phyloP scores from a whole-genome alignment of 1,140 invertebrate genomes.

The Parasteatoda tepidariorum region DNA sequence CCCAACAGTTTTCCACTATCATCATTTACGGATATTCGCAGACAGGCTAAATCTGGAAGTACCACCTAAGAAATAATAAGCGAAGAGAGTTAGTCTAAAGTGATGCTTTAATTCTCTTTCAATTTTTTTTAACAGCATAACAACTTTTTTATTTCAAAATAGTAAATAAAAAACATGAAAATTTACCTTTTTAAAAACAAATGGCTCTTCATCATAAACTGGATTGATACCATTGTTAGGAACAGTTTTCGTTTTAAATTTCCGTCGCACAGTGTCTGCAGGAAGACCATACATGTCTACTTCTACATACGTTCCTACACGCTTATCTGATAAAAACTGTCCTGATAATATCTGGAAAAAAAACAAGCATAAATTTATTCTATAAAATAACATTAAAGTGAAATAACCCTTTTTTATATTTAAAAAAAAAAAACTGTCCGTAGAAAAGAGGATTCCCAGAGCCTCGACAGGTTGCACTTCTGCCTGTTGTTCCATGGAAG shows the following conservation, averaged over 20 bases:
- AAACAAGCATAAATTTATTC: not conserved
- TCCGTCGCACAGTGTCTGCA: constrained; percentile 97
- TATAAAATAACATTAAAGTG: too few species aligned
- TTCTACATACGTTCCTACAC: constrained; percentile 96
- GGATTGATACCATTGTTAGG: constrained; percentile 97
- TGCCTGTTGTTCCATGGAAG: too few species aligned
- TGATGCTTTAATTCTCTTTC: too few species aligned
- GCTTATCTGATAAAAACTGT: constrained; percentile 96
- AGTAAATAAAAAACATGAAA: not conserved
- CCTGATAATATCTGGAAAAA: constrained; percentile 76
- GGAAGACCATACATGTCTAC: constrained; percentile 99
- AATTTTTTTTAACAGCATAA: too few species aligned
- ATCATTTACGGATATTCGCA: constrained; percentile 96
- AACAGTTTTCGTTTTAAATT: constrained; percentile 93
- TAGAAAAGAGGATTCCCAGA: too few species aligned
- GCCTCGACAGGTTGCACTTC: too few species aligned
- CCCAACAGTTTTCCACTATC: constrained; percentile 93
- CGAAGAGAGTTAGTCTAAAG: not conserved
- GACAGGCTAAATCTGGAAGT: constrained; percentile 93
- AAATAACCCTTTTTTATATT: too few species aligned
- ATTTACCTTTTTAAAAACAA: constrained; percentile 95
- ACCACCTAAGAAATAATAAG: constrained; percentile 79
- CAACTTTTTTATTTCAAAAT: not conserved
- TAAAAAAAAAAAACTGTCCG: too few species aligned
- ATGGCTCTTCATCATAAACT: constrained; percentile 95